Percentiles rank a stretch among this genome's conserved stretches.
Conservation (phyloP, 2,113 vertebrate species). For the Montifringilla adamsi region DNA sequence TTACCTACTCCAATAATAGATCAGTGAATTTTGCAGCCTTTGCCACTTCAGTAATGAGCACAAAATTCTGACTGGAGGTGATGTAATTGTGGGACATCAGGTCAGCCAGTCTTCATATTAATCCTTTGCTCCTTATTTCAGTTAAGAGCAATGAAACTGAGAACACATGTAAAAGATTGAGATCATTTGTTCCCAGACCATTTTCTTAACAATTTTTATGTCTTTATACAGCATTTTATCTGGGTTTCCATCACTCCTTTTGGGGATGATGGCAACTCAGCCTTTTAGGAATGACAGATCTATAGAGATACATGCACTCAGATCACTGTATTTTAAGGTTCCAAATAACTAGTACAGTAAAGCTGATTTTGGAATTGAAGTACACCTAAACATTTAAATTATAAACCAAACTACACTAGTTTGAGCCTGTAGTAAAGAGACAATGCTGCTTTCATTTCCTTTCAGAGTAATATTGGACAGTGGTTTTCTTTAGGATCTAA, state of each 20-base stretch:
- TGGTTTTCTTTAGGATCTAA: background rate
- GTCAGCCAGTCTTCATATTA: constrained; percentile 27
- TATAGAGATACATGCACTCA: background rate
- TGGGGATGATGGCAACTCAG: background rate
- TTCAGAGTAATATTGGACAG: background rate
- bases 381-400: background rate
- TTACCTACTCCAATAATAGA: background rate
- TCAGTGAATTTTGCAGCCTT: background rate
- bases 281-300: background rate
- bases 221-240: background rate
- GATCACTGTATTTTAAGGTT: background rate
- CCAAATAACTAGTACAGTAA: background rate
- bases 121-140: constrained; percentile 21
- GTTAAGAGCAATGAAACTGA: background rate
- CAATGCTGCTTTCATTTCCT: background rate
- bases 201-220: background rate
- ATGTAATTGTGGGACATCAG: constrained; percentile 3
- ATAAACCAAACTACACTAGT: background rate
- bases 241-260: background rate
- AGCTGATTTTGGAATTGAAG: background rate
- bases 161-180: constrained; percentile 1
- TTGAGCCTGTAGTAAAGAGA: background rate
- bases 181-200: background rate
- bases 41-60: constrained; percentile 7
- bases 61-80: background rate